These are phyloP conservation scores for Bergia sp. DNA, from an alignment of 92 coral and sea anemone genomes.

Conservation along the genomic window DNA sequence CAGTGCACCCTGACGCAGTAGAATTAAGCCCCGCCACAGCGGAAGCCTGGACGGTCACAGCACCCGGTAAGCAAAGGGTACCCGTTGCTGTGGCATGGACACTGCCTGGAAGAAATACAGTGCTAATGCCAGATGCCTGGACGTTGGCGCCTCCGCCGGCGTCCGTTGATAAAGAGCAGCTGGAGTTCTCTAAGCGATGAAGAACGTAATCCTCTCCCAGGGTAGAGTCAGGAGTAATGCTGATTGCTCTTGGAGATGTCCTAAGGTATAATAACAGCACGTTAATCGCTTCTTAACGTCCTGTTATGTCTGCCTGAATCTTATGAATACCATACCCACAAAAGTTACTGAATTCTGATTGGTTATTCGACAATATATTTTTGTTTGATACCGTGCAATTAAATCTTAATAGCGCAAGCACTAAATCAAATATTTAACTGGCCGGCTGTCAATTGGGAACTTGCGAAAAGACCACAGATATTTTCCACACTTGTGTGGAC, in stretches of 20 bases:
- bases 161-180: conserved; percentile 64
- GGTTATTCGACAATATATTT: no score
- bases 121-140: conserved; percentile 56
- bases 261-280: conserved; percentile 1
- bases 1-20: conserved; percentile 32
- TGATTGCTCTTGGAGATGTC: conserved; percentile 63
- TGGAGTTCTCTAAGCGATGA: conserved; percentile 62
- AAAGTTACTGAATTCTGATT: no score
- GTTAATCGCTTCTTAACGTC: neutral
- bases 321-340: no score
- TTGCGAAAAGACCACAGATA: no score
- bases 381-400: no score
- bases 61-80: conserved; percentile 78
- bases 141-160: conserved; percentile 43
- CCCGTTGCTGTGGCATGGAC: conserved; percentile 80
- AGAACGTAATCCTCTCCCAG: conserved; percentile 54
- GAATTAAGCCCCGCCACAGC: conserved; percentile 74
- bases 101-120: conserved; percentile 78
- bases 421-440: no score
- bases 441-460: no score
- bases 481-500: no score
- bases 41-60: conserved; percentile 81
- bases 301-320: neutral
- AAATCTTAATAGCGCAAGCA: no score
- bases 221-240: conserved; percentile 69